These are phyloP conservation scores for Picathartes gymnocephalus DNA, from an alignment of 2,113 vertebrate species.

Conservation along the genomic window DNA sequence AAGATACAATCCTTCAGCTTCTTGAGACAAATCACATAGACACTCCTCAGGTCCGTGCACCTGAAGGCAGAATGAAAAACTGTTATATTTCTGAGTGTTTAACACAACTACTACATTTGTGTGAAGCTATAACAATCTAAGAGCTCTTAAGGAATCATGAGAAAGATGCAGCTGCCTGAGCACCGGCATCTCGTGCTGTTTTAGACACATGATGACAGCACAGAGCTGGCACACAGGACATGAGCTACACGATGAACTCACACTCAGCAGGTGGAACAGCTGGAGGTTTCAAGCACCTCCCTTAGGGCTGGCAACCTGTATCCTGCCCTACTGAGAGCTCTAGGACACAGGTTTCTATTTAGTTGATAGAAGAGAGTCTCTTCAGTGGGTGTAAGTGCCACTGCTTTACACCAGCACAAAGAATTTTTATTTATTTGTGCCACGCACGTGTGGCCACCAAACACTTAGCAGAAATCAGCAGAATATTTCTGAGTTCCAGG, in stretches of 20 bases:
- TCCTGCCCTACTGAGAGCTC: not conserved
- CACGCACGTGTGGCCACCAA: not conserved
- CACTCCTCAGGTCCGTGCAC: not conserved
- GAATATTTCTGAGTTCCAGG: not conserved
- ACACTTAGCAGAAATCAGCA: not conserved
- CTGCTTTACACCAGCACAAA: not conserved
- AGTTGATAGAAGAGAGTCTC: not conserved
- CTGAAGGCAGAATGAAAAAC: not conserved
- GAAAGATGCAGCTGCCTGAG: not conserved
- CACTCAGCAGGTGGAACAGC: not conserved
- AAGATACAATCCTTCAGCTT: not conserved
- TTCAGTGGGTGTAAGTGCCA: not conserved
- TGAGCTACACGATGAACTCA: not conserved
- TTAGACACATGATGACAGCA: not conserved
- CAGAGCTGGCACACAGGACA: not conserved
- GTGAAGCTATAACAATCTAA: not conserved
- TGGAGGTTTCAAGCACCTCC: not conserved
- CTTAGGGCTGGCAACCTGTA: not conserved
- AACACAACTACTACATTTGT: not conserved
- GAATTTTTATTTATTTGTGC: not conserved
- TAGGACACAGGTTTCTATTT: not conserved
- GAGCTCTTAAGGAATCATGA: not conserved
- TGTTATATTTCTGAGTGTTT: not conserved
- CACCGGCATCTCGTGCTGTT: not conserved
- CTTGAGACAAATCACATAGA: not conserved